A percentile compares a stretch with the other conserved stretches of the same genome.
Conservation (phyloP, 2,797 vertebrate species). For the Etheostoma nigrum region DNA sequence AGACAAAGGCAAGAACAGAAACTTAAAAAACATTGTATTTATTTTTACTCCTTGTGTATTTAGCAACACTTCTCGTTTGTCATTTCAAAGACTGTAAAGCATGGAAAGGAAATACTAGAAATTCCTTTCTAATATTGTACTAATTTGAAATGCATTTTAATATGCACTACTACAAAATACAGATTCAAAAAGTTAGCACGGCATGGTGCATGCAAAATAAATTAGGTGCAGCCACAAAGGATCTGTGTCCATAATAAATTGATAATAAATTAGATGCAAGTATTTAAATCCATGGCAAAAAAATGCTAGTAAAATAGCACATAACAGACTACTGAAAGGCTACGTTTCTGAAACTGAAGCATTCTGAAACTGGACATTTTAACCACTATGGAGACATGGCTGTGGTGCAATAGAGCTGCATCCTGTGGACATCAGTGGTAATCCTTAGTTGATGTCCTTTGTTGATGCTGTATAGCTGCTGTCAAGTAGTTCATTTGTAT, state of each 20-base stretch:
- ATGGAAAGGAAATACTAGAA: neutral
- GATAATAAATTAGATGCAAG: neutral
- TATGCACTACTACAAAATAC: neutral
- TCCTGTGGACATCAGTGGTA: neutral
- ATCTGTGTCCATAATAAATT: neutral
- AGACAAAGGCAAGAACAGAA: neutral
- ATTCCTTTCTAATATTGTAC: neutral
- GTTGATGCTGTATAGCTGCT: neutral
- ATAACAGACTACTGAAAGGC: neutral
- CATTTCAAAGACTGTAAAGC: neutral
- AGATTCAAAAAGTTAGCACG: neutral
- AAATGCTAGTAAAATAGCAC: neutral
- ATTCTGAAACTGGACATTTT: neutral
- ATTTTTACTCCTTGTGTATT: neutral
- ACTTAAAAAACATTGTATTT: neutral
- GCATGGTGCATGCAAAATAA: neutral
- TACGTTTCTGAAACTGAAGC: neutral
- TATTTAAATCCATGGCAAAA: neutral
- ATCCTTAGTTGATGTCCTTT: neutral
- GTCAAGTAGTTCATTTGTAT: slow-evolving; percentile 1
- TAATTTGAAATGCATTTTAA: neutral
- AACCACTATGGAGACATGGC: neutral
- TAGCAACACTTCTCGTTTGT: neutral
- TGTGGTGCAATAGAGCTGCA: neutral
- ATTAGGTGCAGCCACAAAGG: neutral